Evolutionary conservation across 2,797 vertebrate species (phyloP).

Genomic region (Anisognathus igniventris): DNA sequence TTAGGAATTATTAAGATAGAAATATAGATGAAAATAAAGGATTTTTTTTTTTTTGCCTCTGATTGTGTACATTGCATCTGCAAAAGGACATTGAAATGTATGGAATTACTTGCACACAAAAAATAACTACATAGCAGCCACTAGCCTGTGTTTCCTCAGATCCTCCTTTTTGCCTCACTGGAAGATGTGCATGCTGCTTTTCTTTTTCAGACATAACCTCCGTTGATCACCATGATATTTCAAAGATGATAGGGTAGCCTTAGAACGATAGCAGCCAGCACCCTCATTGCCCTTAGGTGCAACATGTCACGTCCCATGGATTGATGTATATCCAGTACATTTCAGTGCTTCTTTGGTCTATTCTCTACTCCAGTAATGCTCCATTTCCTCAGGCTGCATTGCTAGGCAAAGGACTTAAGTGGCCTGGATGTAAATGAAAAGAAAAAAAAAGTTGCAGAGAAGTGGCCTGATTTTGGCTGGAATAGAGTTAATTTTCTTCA

Average conservation of each 20-base stretch:
- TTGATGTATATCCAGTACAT: not conserved
- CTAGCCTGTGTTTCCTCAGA: not conserved
- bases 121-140: not conserved
- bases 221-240: not conserved
- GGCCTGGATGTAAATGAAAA: not conserved
- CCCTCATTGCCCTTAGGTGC: not conserved
- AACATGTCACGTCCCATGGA: not conserved
- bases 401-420: not conserved
- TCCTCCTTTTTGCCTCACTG: not conserved
- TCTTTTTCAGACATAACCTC: not conserved
- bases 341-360: not conserved
- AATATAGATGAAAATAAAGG: not conserved
- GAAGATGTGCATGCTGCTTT: not conserved
- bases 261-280: not conserved
- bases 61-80: rapidly evolving
- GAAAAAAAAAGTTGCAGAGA: not conserved
- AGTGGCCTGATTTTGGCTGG: not conserved
- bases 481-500: not conserved
- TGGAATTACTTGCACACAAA: not conserved
- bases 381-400: not conserved
- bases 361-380: not conserved
- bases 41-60: not conserved
- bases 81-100: not conserved
- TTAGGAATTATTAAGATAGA: not conserved
- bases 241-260: not conserved